These are phyloP conservation scores for Colinus virginianus DNA, from an alignment of 2,113 vertebrate species.

Conservation along the genomic window DNA sequence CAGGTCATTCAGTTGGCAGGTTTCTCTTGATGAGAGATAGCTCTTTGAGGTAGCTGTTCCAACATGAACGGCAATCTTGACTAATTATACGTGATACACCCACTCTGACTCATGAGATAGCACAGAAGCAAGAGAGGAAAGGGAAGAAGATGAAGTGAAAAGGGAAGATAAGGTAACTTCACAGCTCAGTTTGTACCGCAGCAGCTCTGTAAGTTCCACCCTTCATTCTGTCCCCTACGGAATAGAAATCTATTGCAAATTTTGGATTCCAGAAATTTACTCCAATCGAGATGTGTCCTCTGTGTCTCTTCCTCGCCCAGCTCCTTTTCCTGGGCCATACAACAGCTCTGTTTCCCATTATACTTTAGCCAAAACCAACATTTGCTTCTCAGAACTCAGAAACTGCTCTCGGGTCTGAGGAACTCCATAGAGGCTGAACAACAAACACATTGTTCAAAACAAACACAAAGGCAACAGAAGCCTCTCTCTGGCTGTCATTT, in stretches of 20 bases:
- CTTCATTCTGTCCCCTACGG: neutral
- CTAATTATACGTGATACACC: slow-evolving; percentile 78
- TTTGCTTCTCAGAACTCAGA: neutral
- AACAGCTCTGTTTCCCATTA: neutral
- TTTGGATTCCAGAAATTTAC: neutral
- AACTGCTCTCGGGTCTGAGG: neutral
- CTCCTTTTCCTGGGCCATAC: neutral
- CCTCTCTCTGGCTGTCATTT: neutral
- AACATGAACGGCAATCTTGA: slow-evolving; percentile 75
- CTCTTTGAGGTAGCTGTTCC: slow-evolving; percentile 76
- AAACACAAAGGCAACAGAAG: neutral
- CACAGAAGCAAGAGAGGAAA: neutral
- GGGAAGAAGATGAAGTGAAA: neutral
- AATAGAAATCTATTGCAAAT: neutral
- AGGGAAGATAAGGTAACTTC: neutral
- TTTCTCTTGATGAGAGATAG: slow-evolving; percentile 73
- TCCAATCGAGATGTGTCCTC: neutral
- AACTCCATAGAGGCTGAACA: neutral
- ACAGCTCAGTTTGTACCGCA: neutral
- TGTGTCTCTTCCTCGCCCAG: neutral
- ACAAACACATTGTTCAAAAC: neutral
- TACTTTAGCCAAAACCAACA: neutral
- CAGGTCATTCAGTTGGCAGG: slow-evolving; percentile 72
- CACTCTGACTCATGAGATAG: slow-evolving; percentile 72
- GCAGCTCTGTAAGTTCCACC: neutral